These are phyloP conservation scores for Rhynchonycteris naso DNA, from an alignment of 2,797 vertebrate genomes.

Conservation along the genomic window DNA sequence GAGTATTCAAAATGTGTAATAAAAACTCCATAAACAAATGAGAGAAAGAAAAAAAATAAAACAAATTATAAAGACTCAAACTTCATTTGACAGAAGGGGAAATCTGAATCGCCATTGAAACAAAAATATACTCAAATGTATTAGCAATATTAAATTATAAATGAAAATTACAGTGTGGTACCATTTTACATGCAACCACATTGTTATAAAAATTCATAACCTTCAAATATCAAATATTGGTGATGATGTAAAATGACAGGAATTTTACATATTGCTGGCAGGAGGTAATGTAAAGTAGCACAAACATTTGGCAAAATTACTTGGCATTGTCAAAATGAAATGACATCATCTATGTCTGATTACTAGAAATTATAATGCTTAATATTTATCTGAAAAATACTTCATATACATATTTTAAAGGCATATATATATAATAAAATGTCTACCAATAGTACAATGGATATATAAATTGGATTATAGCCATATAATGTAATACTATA, in stretches of 20 bases:
- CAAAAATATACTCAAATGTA: background rate
- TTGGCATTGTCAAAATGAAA: background rate
- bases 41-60: background rate
- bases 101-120: conserved; percentile 11
- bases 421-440: background rate
- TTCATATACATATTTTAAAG: background rate
- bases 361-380: background rate
- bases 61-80: background rate
- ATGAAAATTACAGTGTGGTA: background rate
- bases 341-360: background rate
- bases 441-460: background rate
- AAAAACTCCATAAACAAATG: background rate
- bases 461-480: background rate
- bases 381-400: background rate
- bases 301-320: conserved; percentile 47
- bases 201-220: conserved; percentile 15
- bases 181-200: background rate
- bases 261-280: conserved; percentile 6
- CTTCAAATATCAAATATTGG: conserved; percentile 50
- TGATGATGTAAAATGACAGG: conserved; percentile 32
- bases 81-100: background rate
- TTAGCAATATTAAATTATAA: conserved; percentile 1
- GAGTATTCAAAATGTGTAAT: background rate
- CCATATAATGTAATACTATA: background rate
- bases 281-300: background rate